Percentiles rank a stretch among this genome's conserved stretches.
Conservation (phyloP, 2,888 invertebrate species). For the Myopa testacea region DNA sequence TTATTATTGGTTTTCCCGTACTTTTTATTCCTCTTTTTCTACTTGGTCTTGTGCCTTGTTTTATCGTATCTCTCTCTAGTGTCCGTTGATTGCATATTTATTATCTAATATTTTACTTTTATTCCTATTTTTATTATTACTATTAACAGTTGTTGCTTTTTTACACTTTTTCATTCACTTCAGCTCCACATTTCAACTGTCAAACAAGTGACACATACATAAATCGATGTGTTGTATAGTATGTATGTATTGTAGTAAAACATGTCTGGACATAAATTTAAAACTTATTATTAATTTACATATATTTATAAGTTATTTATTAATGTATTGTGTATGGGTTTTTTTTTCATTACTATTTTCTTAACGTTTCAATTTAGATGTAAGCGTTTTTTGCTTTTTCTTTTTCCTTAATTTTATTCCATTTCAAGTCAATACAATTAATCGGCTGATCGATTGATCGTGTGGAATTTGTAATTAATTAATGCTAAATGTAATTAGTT, state of each 20-base stretch:
- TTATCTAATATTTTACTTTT: not conserved
- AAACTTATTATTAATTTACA: conserved; percentile 28
- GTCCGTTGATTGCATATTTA: not conserved
- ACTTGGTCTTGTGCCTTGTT: no score
- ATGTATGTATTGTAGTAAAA: conserved; percentile 2
- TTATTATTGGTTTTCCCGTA: not conserved
- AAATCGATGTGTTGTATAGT: not conserved
- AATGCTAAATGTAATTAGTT: no score
- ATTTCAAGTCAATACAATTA: not conserved
- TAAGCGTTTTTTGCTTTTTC: not conserved
- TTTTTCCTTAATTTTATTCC: not conserved
- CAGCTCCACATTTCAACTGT: no score
- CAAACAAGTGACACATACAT: no score
- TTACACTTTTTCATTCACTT: no score
- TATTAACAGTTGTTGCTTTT: not conserved
- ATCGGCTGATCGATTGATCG: conserved; percentile 25
- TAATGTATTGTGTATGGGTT: not conserved
- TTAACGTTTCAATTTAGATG: conserved; percentile 31
- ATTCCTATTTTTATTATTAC: not conserved
- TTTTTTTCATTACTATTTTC: not conserved
- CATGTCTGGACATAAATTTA: conserved; percentile 32
- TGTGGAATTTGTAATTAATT: conserved; percentile 23
- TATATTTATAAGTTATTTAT: conserved; percentile 18
- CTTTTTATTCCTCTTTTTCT: no score
- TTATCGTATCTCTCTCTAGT: no score